phyloP scores from a whole-genome alignment of 64 coral and sea anemone species.

The Platygyra sinensis region DNA sequence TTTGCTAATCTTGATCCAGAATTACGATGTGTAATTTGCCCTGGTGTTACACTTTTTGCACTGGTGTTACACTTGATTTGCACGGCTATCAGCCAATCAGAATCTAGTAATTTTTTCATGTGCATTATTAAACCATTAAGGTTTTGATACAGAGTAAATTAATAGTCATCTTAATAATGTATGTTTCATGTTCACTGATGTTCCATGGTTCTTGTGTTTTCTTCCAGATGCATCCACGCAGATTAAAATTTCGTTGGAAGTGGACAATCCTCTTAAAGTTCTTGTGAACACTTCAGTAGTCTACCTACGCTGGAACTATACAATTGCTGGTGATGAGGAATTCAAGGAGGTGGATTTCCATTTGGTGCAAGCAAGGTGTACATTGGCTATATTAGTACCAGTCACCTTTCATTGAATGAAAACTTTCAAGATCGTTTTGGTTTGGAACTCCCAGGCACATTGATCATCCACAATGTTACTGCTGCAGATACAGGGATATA shows the following conservation, averaged over 20 bases:
- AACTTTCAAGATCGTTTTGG: not conserved
- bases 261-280: not conserved
- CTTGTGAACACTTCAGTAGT: not conserved
- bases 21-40: too few relatives aligned
- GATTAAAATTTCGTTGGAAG: not conserved
- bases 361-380: not conserved
- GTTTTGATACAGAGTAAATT: too few relatives aligned
- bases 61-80: too few relatives aligned
- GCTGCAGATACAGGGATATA: not conserved
- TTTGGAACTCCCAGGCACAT: not conserved
- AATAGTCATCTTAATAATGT: too few relatives aligned
- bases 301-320: not conserved
- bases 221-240: not conserved
- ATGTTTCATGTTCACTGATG: too few relatives aligned
- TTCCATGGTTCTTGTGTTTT: not conserved
- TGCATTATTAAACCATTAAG: too few relatives aligned
- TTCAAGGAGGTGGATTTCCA: not conserved
- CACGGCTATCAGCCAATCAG: too few relatives aligned
- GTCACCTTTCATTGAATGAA: not conserved
- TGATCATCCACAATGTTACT: not conserved
- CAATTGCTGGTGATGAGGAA: not conserved
- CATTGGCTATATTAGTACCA: not conserved
- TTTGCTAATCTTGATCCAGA: too few relatives aligned
- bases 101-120: too few relatives aligned
- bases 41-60: too few relatives aligned